Evolutionary conservation across 2,797 vertebrate genomes (phyloP).

Genomic region (Gila robusta): DNA sequence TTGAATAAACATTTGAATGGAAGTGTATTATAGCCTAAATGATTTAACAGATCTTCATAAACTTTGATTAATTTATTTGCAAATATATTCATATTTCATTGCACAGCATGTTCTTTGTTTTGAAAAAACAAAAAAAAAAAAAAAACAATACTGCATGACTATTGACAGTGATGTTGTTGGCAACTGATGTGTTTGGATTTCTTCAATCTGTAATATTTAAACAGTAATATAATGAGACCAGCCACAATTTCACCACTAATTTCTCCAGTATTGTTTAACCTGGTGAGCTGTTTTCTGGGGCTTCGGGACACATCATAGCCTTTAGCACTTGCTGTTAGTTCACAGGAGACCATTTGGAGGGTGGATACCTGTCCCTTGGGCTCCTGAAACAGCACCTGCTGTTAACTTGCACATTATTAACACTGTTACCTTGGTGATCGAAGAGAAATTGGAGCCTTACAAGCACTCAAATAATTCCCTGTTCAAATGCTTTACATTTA

Average conservation of each 20-base stretch:
- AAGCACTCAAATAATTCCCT: neutral
- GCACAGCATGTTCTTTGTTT: neutral
- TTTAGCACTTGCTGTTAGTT: neutral
- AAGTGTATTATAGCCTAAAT: neutral
- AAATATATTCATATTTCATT: neutral
- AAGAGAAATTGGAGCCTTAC: neutral
- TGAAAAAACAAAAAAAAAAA: no score
- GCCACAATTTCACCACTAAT: no score
- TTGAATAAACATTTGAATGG: no score
- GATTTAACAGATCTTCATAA: neutral
- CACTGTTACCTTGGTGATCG: neutral
- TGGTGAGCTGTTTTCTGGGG: neutral
- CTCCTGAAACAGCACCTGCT: conserved; percentile 15
- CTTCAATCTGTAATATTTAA: neutral
- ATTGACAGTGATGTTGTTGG: neutral
- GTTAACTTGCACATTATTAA: neutral
- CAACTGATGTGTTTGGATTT: neutral
- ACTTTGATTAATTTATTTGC: neutral
- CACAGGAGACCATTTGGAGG: conserved; percentile 12
- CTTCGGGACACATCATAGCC: neutral
- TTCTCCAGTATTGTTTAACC: neutral
- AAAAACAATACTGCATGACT: no score
- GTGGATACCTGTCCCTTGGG: conserved; percentile 18
- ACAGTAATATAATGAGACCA: neutral
- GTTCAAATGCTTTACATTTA: neutral